Evolutionary conservation across 2,113 vertebrate species (phyloP), one percentile per base, ranked within the genome.

Genomic region (Chascanopsetta lugubris): DNA sequence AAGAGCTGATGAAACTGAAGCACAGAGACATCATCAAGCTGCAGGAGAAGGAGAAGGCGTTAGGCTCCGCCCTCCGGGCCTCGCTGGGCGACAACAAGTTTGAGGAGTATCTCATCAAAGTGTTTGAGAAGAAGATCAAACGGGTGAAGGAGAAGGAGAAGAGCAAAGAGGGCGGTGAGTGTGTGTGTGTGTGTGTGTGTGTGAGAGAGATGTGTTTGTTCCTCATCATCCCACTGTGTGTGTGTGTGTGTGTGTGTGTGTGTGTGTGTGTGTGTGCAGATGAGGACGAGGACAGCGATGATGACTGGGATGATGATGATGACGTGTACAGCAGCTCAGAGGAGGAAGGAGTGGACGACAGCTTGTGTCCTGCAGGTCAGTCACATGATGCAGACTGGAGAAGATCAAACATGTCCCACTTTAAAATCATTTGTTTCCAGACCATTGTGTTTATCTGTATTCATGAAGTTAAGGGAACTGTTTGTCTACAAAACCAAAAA

Each of bases 121-220:
- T 99, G 75, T 93, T 98, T 48, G 94, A 93, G 81, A 96, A 94
- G 77, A 94, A 93, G 74, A 85, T 94, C 43, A 94, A 93, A 47
- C 85, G 83, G 0, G 65, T 47, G 3, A 93, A 92, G 86, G 92
- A 91, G 65, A 92, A 94, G 34, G 61, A 84, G 50, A 45, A 63
- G 43, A 43, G 18, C 20, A 77, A 61, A 73, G 69, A 83, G 51
- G 73, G 87, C 60, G 94, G 75, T 77, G 76, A 78, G 40, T 59
- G 42, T 64, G 48, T 53, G 24, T 43, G 12, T 46, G 15, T 80
- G 17, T 36, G 5, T 55, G 43, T 54, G 45, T 53, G 34, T 47
- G 13, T 47, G 12, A n/a, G n/a, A n/a, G n/a, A n/a, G n/a, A n/a
- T 80, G 15, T 36, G 5, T 55, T 18, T 40, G 42, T 18, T 17